Conservation (phyloP, 2,797 vertebrate genomes). For the Taeniopygia guttata region DNA sequence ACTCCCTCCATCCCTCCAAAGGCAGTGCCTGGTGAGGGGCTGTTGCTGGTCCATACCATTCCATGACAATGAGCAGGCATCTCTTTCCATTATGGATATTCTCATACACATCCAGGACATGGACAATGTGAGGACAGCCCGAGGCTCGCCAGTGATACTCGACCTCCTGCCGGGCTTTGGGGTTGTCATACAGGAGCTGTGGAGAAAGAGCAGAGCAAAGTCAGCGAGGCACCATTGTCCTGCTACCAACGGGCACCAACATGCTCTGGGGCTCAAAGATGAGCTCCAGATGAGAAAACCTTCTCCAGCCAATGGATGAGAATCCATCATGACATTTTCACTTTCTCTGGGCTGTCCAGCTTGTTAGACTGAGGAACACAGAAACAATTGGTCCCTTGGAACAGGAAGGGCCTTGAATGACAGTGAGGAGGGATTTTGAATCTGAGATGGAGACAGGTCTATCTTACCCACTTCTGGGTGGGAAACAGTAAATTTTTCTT, state of each 20-base stretch:
- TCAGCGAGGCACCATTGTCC: background rate
- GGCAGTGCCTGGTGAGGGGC: background rate
- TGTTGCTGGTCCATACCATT: slow-evolving; percentile 82
- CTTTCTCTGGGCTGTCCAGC: background rate
- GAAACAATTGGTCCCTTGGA: background rate
- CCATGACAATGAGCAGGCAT: slow-evolving; percentile 97
- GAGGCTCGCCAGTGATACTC: slow-evolving; percentile 94
- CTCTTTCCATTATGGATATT: slow-evolving; percentile 95
- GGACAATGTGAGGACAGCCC: slow-evolving; percentile 90
- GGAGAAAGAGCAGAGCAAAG: background rate
- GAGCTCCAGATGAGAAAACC: background rate
- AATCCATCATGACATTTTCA: background rate
- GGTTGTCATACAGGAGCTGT: slow-evolving; percentile 93
- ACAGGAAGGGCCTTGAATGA: background rate
- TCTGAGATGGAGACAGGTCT: background rate
- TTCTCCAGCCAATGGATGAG: background rate
- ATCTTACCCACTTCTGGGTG: background rate
- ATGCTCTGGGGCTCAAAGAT: background rate
- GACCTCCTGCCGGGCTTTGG: slow-evolving; percentile 94
- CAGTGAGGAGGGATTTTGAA: background rate
- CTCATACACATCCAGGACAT: slow-evolving; percentile 92
- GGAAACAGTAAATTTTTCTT: background rate
- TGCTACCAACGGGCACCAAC: background rate
- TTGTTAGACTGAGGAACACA: background rate
- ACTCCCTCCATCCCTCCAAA: background rate